Evolutionary conservation across 2,113 vertebrate genomes (phyloP).

Genomic region (Hyla sarda): DNA sequence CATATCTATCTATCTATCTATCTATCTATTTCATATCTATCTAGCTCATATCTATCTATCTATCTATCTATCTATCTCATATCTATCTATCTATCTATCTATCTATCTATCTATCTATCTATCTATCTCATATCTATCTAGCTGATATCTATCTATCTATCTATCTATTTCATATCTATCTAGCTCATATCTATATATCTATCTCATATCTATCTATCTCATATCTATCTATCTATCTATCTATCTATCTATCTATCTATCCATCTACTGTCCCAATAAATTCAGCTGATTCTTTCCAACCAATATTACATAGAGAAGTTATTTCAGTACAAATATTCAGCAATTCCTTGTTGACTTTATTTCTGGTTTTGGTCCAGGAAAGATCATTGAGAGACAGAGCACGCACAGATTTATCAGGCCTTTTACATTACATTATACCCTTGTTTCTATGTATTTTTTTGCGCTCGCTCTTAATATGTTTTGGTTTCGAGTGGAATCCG

Average conservation of each 20-base stretch:
- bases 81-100: neutral
- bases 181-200: no score
- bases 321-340: slow-evolving; percentile 9
- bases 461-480: slow-evolving; percentile 39
- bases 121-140: neutral
- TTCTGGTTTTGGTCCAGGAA: neutral
- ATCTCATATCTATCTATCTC: neutral
- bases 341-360: slow-evolving; percentile 24
- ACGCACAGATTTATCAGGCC: slow-evolving; percentile 8
- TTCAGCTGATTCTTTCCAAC: neutral
- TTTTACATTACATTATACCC: slow-evolving; percentile 39
- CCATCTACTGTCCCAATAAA: neutral
- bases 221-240: neutral
- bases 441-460: slow-evolving; percentile 24
- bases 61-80: no score
- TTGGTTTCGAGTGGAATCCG: slow-evolving; percentile 26
- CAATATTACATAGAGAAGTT: neutral
- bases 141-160: neutral
- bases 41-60: neutral
- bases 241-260: neutral
- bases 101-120: no score
- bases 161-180: neutral
- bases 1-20: neutral
- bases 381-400: slow-evolving; percentile 4
- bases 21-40: no score